These are phyloP conservation scores for Lepas anatifera DNA, from an alignment of 2,888 invertebrate species.

Conservation along the genomic window DNA sequence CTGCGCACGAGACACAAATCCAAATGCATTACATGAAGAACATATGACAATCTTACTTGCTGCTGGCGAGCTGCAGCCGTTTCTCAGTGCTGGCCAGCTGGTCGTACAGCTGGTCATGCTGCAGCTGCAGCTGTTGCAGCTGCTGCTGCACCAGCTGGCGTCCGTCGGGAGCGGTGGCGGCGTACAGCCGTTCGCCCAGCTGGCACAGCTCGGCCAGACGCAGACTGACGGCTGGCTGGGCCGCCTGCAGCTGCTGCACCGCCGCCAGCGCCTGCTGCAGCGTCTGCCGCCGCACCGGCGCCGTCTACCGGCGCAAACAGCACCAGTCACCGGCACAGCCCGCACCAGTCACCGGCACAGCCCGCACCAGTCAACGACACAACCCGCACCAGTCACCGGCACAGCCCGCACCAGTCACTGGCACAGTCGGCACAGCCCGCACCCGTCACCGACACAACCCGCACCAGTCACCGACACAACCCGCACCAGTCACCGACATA, in stretches of 20 bases:
- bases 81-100: slow-evolving; percentile 62
- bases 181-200: slow-evolving; percentile 72
- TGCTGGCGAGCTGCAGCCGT: slow-evolving; percentile 58
- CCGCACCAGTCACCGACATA: too few relatives aligned
- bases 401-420: too few relatives aligned
- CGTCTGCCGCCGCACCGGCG: slow-evolving; percentile 35
- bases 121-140: slow-evolving; percentile 67
- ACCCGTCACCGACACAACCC: too few relatives aligned
- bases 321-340: too few relatives aligned
- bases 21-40: too few relatives aligned
- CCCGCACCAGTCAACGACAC: too few relatives aligned
- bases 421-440: too few relatives aligned
- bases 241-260: slow-evolving; percentile 57
- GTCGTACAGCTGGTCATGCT: slow-evolving; percentile 68
- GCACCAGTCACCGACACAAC: too few relatives aligned
- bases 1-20: too few relatives aligned
- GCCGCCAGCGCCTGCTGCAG: slow-evolving; percentile 54
- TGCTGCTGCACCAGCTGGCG: slow-evolving; percentile 71
- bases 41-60: too few relatives aligned
- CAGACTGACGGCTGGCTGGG: slow-evolving; percentile 58
- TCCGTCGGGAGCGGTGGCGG: slow-evolving; percentile 74
- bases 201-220: slow-evolving; percentile 73
- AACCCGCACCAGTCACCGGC: too few relatives aligned
- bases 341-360: too few relatives aligned
- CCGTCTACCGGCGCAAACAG: slow-evolving; percentile 16